Conservation (phyloP, 2,797 vertebrate species). For the Coracias cyanogaster region DNA sequence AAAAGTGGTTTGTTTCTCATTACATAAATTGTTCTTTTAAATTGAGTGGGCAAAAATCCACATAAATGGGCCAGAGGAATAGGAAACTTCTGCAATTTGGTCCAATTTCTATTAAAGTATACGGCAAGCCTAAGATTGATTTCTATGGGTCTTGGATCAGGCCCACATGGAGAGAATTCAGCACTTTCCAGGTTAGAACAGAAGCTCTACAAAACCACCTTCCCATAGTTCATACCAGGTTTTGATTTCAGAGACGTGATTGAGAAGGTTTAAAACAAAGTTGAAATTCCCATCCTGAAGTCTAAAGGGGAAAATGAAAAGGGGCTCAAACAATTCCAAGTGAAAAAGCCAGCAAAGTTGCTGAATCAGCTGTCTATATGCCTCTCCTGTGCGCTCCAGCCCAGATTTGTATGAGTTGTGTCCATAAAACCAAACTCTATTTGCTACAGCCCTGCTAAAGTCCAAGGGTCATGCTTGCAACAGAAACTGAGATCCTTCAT, state of each 20-base stretch:
- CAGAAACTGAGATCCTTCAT: neutral
- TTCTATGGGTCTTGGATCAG: constrained; percentile 28
- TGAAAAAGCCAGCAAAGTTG: neutral
- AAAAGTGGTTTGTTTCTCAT: neutral
- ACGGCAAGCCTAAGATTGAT: neutral
- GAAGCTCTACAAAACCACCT: constrained; percentile 27
- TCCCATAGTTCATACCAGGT: neutral
- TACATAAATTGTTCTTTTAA: constrained; percentile 1
- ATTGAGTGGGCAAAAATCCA: constrained; percentile 26
- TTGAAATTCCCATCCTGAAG: neutral
- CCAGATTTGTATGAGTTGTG: neutral
- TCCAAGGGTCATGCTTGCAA: neutral
- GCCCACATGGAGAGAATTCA: neutral
- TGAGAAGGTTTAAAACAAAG: constrained; percentile 25
- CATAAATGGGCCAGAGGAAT: neutral
- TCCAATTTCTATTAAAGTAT: constrained; percentile 5
- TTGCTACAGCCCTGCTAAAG: neutral
- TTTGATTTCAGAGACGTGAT: constrained; percentile 5
- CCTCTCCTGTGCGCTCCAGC: neutral
- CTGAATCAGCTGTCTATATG: neutral
- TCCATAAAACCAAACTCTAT: neutral
- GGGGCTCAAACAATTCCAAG: neutral
- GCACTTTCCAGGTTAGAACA: constrained; percentile 12
- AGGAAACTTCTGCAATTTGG: neutral
- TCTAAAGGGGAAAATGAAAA: constrained; percentile 25